phyloP scores from a whole-genome alignment of 2,797 vertebrate genomes.

The Peromyscus aztecus region DNA sequence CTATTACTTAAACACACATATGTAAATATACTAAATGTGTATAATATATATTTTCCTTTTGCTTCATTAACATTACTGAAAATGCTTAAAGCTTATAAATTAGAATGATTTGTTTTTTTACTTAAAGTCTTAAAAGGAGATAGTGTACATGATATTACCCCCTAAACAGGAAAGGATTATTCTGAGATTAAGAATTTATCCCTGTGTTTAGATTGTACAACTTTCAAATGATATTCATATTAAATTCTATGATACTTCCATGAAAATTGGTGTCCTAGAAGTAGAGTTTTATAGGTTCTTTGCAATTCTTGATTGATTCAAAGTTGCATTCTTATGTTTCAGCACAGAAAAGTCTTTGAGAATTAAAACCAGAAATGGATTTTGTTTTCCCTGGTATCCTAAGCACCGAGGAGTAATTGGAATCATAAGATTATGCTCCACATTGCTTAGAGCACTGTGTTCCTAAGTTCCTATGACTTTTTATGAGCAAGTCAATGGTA shows the following conservation, averaged over 20 bases:
- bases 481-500: conserved; percentile 29
- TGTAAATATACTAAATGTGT: not conserved
- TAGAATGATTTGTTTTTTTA: not conserved
- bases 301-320: conserved; percentile 39
- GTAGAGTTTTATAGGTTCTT: not conserved
- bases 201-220: not conserved
- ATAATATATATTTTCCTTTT: not conserved
- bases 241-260: not conserved
- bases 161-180: not conserved
- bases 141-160: not conserved
- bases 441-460: not conserved
- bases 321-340: not conserved
- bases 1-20: not conserved
- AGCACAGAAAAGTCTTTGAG: conserved; percentile 10
- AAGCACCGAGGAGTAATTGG: conserved; percentile 59
- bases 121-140: not conserved
- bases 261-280: not conserved
- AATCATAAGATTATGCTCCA: conserved; percentile 23
- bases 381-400: conserved; percentile 34
- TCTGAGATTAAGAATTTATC: not conserved
- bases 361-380: not conserved
- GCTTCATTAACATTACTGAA: too few relatives aligned
- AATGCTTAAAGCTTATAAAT: not conserved
- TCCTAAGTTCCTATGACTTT: conserved; percentile 42
- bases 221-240: not conserved